phyloP scores from a whole-genome alignment of 2,888 invertebrate genomes.

The Homarus gammarus region DNA sequence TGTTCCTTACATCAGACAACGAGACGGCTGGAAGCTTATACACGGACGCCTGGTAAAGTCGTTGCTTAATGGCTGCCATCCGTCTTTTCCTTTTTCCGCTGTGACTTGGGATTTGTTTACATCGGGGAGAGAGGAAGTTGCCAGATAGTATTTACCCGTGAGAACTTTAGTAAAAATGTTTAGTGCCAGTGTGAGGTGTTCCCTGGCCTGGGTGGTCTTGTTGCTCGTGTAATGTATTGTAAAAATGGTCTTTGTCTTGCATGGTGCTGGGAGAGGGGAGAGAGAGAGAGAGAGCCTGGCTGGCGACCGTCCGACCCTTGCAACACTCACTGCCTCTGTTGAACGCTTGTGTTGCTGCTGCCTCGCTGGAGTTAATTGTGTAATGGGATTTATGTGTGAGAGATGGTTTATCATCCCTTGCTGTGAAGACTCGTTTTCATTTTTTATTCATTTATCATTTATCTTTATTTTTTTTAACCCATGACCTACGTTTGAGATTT shows the following conservation, averaged over 20 bases:
- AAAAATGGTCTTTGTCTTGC: background rate
- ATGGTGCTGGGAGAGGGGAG: no score
- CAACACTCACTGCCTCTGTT: background rate
- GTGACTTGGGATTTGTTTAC: background rate
- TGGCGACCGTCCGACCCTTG: no score
- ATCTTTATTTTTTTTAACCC: no score
- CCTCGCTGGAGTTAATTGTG: conserved; percentile 6
- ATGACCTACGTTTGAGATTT: no score
- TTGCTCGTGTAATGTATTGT: background rate
- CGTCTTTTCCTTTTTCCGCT: background rate
- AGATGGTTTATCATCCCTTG: background rate
- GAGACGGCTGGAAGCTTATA: background rate
- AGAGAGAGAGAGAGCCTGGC: no score
- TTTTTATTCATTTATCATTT: no score
- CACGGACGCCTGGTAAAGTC: background rate
- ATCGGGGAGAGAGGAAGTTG: background rate
- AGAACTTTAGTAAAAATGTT: background rate
- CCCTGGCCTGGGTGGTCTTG: background rate
- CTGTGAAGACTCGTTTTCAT: background rate
- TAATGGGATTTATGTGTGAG: background rate
- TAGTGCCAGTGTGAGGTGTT: background rate
- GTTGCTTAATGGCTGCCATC: background rate
- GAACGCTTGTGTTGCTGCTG: background rate
- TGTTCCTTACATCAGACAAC: background rate
- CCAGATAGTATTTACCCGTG: background rate